Conservation (phyloP, 2,113 vertebrate species). For the Epinephelus cyanopodus region DNA sequence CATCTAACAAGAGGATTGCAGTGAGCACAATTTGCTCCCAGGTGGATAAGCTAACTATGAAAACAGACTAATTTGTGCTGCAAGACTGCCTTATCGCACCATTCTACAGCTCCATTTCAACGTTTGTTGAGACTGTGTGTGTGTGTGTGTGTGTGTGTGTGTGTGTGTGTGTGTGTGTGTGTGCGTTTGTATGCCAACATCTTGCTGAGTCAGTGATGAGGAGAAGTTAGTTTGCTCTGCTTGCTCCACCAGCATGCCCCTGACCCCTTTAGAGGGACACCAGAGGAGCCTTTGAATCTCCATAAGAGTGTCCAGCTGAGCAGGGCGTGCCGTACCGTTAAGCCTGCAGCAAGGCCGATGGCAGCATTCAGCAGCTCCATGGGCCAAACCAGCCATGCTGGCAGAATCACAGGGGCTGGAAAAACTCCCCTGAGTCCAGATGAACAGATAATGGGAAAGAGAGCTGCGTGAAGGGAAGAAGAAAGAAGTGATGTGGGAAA, state of each 20-base stretch:
- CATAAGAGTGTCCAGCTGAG: slow-evolving; percentile 15
- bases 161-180: neutral
- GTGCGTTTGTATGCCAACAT: slow-evolving; percentile 10
- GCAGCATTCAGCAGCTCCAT: slow-evolving; percentile 24
- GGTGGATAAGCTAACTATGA: neutral
- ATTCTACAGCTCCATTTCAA: slow-evolving; percentile 22
- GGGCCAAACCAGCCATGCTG: slow-evolving; percentile 67
- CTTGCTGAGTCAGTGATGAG: slow-evolving; percentile 70
- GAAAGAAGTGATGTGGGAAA: neutral
- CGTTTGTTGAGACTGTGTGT: slow-evolving; percentile 9
- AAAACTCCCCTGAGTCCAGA: slow-evolving; percentile 49
- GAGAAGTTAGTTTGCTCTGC: slow-evolving; percentile 52
- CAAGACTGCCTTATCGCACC: slow-evolving; percentile 18
- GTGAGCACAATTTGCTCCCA: neutral
- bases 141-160: slow-evolving; percentile 8
- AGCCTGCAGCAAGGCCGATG: slow-evolving; percentile 27
- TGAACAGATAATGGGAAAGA: slow-evolving; percentile 27
- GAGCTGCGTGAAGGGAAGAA: slow-evolving; percentile 14
- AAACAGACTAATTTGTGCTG: slow-evolving; percentile 16
- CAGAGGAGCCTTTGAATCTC: slow-evolving; percentile 60
- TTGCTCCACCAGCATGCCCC: slow-evolving; percentile 68
- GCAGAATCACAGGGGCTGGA: slow-evolving; percentile 41
- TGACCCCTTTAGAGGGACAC: slow-evolving; percentile 60
- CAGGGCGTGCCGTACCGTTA: slow-evolving; percentile 19
- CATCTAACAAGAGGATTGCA: neutral